These are phyloP conservation scores for Bothrops jararaca DNA, from an alignment of 2,113 vertebrate species.

Conservation along the genomic window DNA sequence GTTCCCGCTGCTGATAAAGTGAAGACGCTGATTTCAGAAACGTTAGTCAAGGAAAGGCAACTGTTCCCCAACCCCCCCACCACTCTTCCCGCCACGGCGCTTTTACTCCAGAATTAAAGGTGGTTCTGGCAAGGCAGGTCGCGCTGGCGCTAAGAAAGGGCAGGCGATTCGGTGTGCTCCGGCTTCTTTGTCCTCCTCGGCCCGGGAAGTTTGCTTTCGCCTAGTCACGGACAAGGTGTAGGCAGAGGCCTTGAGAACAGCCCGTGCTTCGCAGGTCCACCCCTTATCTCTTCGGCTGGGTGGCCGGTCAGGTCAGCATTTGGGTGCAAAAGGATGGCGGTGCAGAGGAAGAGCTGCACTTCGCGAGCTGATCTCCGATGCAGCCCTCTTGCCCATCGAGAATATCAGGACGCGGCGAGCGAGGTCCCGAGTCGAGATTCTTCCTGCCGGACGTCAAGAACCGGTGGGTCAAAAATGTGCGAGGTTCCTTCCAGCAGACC, in stretches of 20 bases:
- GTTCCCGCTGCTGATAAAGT: neutral
- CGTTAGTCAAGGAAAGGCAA: neutral
- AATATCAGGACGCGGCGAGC: constrained; percentile 79
- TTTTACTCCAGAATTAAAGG: neutral
- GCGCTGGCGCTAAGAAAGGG: neutral
- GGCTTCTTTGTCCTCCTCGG: neutral
- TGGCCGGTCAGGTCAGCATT: constrained; percentile 77
- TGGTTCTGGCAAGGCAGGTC: too few species aligned
- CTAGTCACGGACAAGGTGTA: constrained; percentile 67
- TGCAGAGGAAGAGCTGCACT: constrained; percentile 80
- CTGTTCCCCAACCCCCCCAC: too few species aligned
- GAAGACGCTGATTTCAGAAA: neutral
- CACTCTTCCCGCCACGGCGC: too few species aligned
- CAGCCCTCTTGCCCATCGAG: constrained; percentile 81
- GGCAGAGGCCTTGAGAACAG: constrained; percentile 76
- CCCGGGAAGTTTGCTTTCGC: constrained; percentile 47
- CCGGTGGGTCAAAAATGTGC: constrained; percentile 76
- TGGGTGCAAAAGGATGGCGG: constrained; percentile 78
- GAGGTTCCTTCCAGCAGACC: constrained; percentile 79
- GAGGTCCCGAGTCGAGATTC: constrained; percentile 68
- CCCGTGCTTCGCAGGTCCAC: constrained; percentile 74
- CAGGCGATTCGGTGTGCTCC: too few species aligned
- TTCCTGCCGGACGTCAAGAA: constrained; percentile 70
- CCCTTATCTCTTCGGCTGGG: constrained; percentile 62
- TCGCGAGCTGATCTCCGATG: constrained; percentile 80